Evolutionary conservation across 2,113 vertebrate species (phyloP), one percentile per base, ranked within the genome.

Genomic region (Anhinga anhinga): DNA sequence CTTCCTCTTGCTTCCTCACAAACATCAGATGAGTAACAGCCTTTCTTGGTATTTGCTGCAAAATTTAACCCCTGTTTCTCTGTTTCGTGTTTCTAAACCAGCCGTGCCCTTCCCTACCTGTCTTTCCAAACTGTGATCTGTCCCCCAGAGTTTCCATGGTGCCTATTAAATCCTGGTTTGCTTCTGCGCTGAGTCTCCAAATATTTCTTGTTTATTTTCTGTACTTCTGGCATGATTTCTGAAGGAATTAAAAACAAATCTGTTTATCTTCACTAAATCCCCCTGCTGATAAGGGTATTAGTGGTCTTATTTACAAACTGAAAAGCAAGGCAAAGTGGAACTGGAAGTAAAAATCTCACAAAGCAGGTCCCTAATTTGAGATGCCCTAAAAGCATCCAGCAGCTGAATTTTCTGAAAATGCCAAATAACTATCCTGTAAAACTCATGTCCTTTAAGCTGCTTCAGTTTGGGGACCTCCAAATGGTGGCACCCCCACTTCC

Each of bases 191-290:
- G 71, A 81, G 69, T 34, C n/a, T 73, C 67, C 88, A 90, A 95
- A 95, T 29, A 62, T 36, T 94, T 96, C 94, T 84, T 96, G 95
- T 96, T 96, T 97, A 94, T 89, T 93, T 94, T 82, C 77, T 74
- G 52, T 56, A 69, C 77, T 93, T 91, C 93, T 96, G 95, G 94
- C 86, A 93, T 45, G 56, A 89, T 95, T 96, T 97, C 91, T 97
- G 94, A 94, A 93, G 81, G 89, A 96, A 95, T 93, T 96, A 96
- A 89, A 91, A 55, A 0, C 7, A 79, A 93, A 94, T 96, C 95
- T 96, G 91, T 94, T 97, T 96, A 94, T 95, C 95, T 96, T 91
- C n/a, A 9, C 87, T 93, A 97, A 96, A 96, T 82, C 82, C 87
- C 58, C 90, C 74, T 79, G 78, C 91, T 79, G 89, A 97, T 97